Evolutionary conservation across 2,888 invertebrate species (phyloP).

Genomic region (Dolomedes plantarius): DNA sequence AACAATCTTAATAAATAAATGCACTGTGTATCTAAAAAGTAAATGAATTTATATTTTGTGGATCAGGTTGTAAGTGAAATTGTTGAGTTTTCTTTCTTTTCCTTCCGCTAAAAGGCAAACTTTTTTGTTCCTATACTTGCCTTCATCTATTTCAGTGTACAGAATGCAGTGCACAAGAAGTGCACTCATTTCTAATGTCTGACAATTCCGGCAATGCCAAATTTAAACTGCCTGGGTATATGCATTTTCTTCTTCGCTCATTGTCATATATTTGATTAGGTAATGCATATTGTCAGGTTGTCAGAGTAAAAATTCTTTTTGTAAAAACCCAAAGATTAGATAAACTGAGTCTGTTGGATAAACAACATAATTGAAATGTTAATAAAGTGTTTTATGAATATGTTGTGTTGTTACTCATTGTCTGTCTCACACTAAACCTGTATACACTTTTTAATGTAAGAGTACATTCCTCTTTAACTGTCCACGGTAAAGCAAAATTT

Average conservation of each 20-base stretch:
- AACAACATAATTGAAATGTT: constrained; percentile 53
- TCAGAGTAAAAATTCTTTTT: constrained; percentile 51
- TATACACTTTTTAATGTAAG: no score
- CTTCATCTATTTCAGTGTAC: constrained; percentile 29
- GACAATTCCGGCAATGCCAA: constrained; percentile 52
- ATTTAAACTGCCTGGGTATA: constrained; percentile 35
- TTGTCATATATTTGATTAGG: constrained; percentile 40
- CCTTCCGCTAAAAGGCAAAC: not conserved
- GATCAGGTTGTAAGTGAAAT: constrained; percentile 2
- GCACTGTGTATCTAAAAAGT: not conserved
- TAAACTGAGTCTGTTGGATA: constrained; percentile 59
- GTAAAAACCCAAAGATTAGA: constrained; percentile 55
- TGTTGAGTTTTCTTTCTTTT: not conserved
- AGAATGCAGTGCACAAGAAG: constrained; percentile 5
- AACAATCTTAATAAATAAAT: no score
- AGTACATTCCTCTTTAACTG: no score
- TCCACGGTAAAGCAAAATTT: no score
- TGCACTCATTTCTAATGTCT: constrained; percentile 32
- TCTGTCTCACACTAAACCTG: no score
- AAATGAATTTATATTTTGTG: no score
- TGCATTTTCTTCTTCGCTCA: constrained; percentile 60
- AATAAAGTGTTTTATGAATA: constrained; percentile 68
- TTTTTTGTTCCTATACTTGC: constrained; percentile 35
- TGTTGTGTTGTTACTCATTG: not conserved
- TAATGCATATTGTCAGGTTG: constrained; percentile 57